Percentiles rank a stretch among this genome's conserved stretches.
phyloP scores from a whole-genome alignment of 1,140 invertebrate genomes.

The Schlechtendalia chinensis region DNA sequence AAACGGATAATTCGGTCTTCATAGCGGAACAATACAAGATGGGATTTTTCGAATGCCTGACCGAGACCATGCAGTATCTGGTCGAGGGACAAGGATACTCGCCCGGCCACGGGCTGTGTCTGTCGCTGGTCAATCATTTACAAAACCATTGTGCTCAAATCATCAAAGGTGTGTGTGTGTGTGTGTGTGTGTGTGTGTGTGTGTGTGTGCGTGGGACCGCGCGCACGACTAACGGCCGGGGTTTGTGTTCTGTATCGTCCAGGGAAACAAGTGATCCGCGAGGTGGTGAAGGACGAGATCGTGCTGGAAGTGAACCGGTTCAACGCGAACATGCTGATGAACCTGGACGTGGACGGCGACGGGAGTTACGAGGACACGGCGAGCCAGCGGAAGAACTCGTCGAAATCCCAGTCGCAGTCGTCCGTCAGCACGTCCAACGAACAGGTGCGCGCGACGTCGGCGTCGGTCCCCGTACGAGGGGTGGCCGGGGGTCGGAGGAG shows the following conservation, averaged over 20 bases:
- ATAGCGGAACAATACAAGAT: conserved; percentile 66
- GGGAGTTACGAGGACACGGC: neutral
- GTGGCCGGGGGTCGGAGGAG: neutral
- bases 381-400: neutral
- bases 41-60: conserved; percentile 87
- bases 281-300: conserved; percentile 19
- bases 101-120: conserved; percentile 75
- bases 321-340: neutral
- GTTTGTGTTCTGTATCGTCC: neutral
- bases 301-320: conserved; percentile 14
- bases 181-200: too few species aligned
- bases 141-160: conserved; percentile 78
- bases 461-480: too few species aligned
- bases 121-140: conserved; percentile 77
- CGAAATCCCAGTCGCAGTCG: conserved; percentile 17
- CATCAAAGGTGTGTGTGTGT: conserved; percentile 59
- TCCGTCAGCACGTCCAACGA: conserved; percentile 31
- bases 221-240: too few species aligned
- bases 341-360: neutral
- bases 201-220: too few species aligned
- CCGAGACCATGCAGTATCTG: conserved; percentile 84
- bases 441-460: neutral
- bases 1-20: conserved; percentile 48
- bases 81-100: conserved; percentile 80
- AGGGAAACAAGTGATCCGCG: conserved; percentile 35